Evolutionary conservation across 2,113 vertebrate species (phyloP).

Genomic region (Sprattus sprattus): DNA sequence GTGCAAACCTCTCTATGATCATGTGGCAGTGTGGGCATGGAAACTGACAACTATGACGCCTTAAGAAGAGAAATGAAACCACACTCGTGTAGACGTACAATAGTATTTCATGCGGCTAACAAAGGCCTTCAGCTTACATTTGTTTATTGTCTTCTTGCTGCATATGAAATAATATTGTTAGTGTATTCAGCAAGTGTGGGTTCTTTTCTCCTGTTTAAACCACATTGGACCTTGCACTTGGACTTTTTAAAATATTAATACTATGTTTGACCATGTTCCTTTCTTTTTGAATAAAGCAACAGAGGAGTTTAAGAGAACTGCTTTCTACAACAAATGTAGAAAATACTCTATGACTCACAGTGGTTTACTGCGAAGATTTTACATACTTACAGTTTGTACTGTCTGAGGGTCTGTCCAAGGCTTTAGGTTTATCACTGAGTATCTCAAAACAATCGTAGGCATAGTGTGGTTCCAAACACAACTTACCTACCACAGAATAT

Average conservation of each 20-base stretch:
- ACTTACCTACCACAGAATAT: not conserved
- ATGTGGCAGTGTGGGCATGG: too few species aligned
- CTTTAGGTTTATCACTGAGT: not conserved
- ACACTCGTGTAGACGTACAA: not conserved
- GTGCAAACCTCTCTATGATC: slow-evolving; percentile 18
- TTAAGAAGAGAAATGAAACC: not conserved
- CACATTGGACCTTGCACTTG: not conserved
- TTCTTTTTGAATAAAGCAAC: not conserved
- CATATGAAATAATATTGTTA: not conserved
- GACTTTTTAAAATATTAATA: not conserved
- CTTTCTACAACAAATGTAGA: not conserved
- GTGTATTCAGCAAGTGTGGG: not conserved
- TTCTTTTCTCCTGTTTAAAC: too few species aligned
- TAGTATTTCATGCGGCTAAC: not conserved
- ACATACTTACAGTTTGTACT: not conserved
- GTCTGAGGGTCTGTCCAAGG: not conserved
- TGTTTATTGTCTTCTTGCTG: not conserved
- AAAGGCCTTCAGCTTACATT: not conserved
- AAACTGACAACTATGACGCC: not conserved
- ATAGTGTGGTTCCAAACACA: not conserved
- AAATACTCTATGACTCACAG: not conserved
- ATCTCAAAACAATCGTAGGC: not conserved
- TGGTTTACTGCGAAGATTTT: too few species aligned
- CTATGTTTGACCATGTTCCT: not conserved
- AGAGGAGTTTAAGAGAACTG: not conserved